Evolutionary conservation across 2,113 vertebrate genomes (phyloP).

Genomic region (Caretta caretta): DNA sequence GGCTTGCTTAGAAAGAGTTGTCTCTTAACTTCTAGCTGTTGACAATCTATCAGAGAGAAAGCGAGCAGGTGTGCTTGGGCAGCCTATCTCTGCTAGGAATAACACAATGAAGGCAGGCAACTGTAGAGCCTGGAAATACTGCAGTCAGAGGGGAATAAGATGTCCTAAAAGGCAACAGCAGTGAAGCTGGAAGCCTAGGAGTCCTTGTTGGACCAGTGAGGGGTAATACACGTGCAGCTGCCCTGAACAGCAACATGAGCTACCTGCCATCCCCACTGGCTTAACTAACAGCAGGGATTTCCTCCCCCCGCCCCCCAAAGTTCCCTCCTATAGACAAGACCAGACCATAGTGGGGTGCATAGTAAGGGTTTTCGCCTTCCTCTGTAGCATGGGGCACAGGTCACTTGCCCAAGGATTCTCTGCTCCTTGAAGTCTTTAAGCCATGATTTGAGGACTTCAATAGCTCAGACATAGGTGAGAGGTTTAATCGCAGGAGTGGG

Average conservation of each 20-base stretch:
- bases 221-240: neutral
- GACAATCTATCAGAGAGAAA: neutral
- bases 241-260: neutral
- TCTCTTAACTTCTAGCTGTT: neutral
- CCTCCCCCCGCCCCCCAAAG: neutral
- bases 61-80: neutral
- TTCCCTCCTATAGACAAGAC: neutral
- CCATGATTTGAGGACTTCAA: too few relatives aligned
- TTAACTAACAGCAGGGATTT: neutral
- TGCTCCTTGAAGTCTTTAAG: too few relatives aligned
- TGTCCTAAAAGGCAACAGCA: neutral
- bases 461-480: too few relatives aligned
- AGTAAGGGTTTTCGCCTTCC: too few relatives aligned
- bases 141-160: neutral
- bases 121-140: neutral
- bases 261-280: neutral
- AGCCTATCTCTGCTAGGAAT: neutral
- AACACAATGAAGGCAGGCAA: neutral
- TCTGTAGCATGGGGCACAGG: too few relatives aligned
- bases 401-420: too few relatives aligned
- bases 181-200: neutral
- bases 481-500: too few relatives aligned
- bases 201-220: neutral
- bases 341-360: neutral
- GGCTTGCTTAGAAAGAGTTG: neutral